phyloP scores from a whole-genome alignment of 2,797 vertebrate genomes.

The Brachymystax lenok region DNA sequence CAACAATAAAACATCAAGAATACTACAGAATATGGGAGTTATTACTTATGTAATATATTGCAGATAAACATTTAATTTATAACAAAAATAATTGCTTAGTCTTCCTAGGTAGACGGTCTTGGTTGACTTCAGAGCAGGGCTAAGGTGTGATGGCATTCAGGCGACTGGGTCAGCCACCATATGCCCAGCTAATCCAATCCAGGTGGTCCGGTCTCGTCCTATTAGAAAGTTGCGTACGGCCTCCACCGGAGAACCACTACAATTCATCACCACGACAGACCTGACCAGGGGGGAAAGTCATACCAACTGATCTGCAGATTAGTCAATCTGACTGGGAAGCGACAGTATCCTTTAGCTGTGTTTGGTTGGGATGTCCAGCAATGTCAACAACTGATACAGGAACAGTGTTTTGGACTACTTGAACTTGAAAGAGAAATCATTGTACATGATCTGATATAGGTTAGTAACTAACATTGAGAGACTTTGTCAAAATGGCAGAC shows the following conservation, averaged over 20 bases:
- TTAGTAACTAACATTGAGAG: background rate
- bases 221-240: slow-evolving; percentile 55
- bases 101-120: background rate
- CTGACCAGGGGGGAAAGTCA: background rate
- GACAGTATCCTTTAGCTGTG: background rate
- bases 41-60: background rate
- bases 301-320: slow-evolving; percentile 9
- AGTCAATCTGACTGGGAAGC: background rate
- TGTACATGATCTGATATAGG: background rate
- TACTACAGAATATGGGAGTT: background rate
- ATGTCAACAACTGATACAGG: slow-evolving; percentile 3
- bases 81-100: background rate
- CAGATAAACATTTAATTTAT: background rate
- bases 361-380: background rate
- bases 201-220: slow-evolving; percentile 73
- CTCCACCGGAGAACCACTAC: background rate
- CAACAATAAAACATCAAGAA: background rate
- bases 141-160: slow-evolving; percentile 17
- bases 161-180: slow-evolving; percentile 58
- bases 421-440: background rate
- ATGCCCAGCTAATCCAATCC: slow-evolving; percentile 67
- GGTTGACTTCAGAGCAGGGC: background rate
- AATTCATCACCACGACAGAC: background rate
- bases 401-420: background rate
- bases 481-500: background rate